phyloP scores from a whole-genome alignment of 2,113 vertebrate genomes.

The Nyctereutes procyonoides region DNA sequence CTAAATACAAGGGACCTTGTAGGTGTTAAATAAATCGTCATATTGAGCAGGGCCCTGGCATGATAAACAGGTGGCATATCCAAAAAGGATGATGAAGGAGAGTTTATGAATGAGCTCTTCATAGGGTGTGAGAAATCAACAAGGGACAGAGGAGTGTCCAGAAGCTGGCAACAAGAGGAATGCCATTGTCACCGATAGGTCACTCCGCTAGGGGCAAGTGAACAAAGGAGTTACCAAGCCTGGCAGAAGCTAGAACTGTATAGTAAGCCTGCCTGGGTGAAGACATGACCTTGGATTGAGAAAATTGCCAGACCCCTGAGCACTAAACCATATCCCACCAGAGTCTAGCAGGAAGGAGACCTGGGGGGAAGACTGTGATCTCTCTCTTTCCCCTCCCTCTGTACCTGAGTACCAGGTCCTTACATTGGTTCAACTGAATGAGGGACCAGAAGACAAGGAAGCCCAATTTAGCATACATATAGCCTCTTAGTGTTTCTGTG shows the following conservation, averaged over 20 bases:
- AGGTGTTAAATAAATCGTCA: not conserved
- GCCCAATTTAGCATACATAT: fast-evolving
- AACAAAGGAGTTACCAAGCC: not conserved
- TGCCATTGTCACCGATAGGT: too few relatives aligned
- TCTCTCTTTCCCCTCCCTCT: not conserved
- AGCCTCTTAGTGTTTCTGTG: not conserved
- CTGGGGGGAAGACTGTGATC: not conserved
- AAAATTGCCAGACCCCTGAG: not conserved
- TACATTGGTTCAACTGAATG: not conserved
- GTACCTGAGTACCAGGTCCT: not conserved
- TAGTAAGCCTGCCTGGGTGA: not conserved
- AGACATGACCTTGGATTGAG: not conserved
- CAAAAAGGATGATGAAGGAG: not conserved
- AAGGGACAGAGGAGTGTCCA: not conserved
- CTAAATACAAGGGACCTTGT: not conserved
- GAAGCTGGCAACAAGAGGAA: not conserved
- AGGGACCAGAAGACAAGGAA: not conserved
- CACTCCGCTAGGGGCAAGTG: not conserved
- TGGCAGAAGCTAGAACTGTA: not conserved
- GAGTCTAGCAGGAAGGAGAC: not conserved
- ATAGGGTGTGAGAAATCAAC: not conserved
- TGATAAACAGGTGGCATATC: not conserved
- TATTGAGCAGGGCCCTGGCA: not conserved
- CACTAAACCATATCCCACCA: not conserved
- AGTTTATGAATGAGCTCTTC: not conserved